Evolutionary conservation across 2,888 invertebrate genomes (phyloP).

Genomic region (Linnaemya vulpina): DNA sequence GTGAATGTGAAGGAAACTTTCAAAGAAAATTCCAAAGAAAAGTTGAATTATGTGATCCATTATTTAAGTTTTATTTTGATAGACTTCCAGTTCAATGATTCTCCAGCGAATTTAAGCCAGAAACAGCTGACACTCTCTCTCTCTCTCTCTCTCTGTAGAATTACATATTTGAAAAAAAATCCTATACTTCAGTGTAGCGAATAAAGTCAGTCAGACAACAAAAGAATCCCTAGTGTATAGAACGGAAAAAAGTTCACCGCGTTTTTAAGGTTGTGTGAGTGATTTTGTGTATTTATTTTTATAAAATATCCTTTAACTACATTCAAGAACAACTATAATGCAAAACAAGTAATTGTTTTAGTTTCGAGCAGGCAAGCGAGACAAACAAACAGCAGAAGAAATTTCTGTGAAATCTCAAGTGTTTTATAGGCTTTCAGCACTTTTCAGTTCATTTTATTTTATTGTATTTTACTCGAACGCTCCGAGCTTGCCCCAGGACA

Average conservation of each 20-base stretch:
- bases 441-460: conserved; percentile 70
- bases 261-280: not conserved
- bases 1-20: too few relatives aligned
- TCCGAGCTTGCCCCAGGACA: conserved; percentile 27
- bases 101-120: not conserved
- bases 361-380: not conserved
- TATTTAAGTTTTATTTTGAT: too few relatives aligned
- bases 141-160: not conserved
- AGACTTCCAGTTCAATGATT: too few relatives aligned
- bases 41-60: too few relatives aligned
- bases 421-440: conserved; percentile 76
- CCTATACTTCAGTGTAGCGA: not conserved
- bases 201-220: not conserved
- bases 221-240: not conserved
- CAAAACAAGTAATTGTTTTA: conserved; percentile 3
- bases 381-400: conserved; percentile 54
- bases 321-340: conserved; percentile 27
- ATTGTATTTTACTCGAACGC: conserved; percentile 32
- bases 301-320: not conserved
- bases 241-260: not conserved
- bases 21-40: too few relatives aligned
- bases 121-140: not conserved
- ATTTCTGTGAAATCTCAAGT: conserved; percentile 76
- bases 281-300: conserved; percentile 9
- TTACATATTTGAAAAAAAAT: not conserved